Evolutionary conservation across 2,888 invertebrate genomes (phyloP), one percentile per base, ranked within the genome.

Genomic region (Orthonychiurus folsomi): DNA sequence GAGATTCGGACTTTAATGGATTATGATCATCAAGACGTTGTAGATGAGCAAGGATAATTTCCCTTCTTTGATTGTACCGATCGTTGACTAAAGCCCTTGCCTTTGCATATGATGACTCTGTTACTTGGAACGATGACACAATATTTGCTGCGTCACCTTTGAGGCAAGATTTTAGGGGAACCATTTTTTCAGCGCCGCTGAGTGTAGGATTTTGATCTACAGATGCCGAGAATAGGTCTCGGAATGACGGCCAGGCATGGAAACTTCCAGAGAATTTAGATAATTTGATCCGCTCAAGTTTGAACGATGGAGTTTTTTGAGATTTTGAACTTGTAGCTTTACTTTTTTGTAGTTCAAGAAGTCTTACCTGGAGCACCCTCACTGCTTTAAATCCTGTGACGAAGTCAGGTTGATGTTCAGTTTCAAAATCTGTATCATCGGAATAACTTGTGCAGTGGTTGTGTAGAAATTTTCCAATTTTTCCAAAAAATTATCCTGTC

Each of bases 21-120:
- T 3, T 2, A 12, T 23, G 15, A 3, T 3, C 21, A 25, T 5
- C 2, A 12, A 55, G 18, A 9, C 24, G 20, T 18, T 25, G 2
- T 12, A 55, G 21, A 55, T 55, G 55, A 23, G 55, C 55, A 18
- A 21, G 24, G 18, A 55, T 25, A 25, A 55, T 25, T 25, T 55
- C 55, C 18, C 55, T 21, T 55, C 25, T 55, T 5, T 55, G 21
- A 18, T 24, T 55, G 55, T 55, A 55, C 3, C 55, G 21, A 3
- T 12, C 24, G 3, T 25, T 12, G 5, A 55, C 23, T 3, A 24
- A 18, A 3, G 5, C 25, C 55, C 55, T 24, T 5, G 55, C 55
- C 25, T 55, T n/a, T 3, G 3, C 3, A 25, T 55, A 55, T 9
- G 2, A 5, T 12, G 20, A 23, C 3, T 21, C 21, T 5, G 55